Base-by-base conservation (phyloP, 1,140 invertebrate species). In the Maconellicoccus hirsutus region DNA sequence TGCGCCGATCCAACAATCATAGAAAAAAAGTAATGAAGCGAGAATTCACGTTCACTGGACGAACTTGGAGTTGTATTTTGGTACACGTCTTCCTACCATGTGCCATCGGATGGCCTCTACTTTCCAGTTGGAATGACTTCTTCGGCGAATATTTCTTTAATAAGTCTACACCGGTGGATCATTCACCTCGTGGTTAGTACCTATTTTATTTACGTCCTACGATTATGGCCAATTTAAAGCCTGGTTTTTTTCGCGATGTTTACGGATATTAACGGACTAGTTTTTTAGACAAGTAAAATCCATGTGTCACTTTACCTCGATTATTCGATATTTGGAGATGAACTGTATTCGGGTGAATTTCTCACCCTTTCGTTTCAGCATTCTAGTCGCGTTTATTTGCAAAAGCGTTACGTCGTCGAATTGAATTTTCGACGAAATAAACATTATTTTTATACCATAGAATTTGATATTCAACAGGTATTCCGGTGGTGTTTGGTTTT, bases 151-250 rank as follows among this genome's bases (percentile, higher is more conserved):
- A 66, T 16, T 66, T 66, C 8, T 12, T 23, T 19, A 10, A 66
- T 19, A 66, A 26, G 61, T 66, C 61, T 23, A 66, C 61, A 14
- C 10, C 61, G 61, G 22, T 26, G 61, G 61, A 66, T 23, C 61
- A 26, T 66, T 66, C 61, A 26, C 61, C 61, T 66, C 61, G 61
- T 66, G 61, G 61, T 66, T 66, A 10, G 61, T 66, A 66, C 25
- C 61, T 26, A 26, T 12, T 26, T 26, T 66, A 23, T 66, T 26
- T 66, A 4, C 8, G 10, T 66, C 8, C 21, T 25, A 66, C 61
- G 61, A 22, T 25, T 66, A 1, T n/a, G 16, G 25, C 61, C 7
- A 25, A 66, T 66, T 26, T 23, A 22, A 8, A 8, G 10, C 22
- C 4, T 66, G 21, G 3, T 33, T 33, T 33, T 33, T 33, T 33